These are phyloP conservation scores for roundworm (Caenorhabditis elegans) DNA, from an alignment of 1,140 invertebrate genomes.

Conservation along the genomic window DNA sequence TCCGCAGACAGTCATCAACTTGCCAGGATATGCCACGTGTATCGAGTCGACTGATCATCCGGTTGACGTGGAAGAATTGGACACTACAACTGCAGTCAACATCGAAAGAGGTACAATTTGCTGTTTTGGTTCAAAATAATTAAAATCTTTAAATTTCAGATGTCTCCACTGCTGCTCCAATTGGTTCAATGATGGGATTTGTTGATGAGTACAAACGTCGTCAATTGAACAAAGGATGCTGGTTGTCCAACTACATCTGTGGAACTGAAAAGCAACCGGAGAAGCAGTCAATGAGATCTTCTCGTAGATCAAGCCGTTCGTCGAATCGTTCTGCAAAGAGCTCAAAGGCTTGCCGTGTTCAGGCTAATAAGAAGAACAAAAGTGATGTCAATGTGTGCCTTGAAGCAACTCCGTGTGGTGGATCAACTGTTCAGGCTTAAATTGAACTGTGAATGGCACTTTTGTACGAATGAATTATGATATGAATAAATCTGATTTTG, in stretches of 20 bases:
- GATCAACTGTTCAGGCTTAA: not conserved
- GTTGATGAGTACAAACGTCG: not conserved
- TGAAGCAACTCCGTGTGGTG: no score
- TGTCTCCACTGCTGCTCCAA: not conserved
- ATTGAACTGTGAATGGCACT: no score
- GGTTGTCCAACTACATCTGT: not conserved
- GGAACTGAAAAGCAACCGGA: not conserved
- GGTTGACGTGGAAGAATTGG: not conserved
- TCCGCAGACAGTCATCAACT: not conserved
- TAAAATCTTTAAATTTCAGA: no score
- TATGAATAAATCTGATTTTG: no score
- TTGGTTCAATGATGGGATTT: not conserved
- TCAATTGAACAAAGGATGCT: not conserved
- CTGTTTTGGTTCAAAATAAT: no score
- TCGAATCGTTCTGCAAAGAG: not conserved
- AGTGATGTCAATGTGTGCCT: no score
- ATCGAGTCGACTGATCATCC: not conserved
- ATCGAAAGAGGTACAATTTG: not conserved
- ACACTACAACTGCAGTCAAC: not conserved
- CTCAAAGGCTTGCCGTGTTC: not conserved
- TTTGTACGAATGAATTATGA: no score
- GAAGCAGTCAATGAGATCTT: not conserved
- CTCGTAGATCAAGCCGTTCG: no score
- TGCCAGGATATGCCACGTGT: not conserved
- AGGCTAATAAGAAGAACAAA: not conserved